Evolutionary conservation across 2,113 vertebrate genomes (phyloP), one percentile per base, ranked within the genome.

Genomic region (Tragelaphus imberbis): DNA sequence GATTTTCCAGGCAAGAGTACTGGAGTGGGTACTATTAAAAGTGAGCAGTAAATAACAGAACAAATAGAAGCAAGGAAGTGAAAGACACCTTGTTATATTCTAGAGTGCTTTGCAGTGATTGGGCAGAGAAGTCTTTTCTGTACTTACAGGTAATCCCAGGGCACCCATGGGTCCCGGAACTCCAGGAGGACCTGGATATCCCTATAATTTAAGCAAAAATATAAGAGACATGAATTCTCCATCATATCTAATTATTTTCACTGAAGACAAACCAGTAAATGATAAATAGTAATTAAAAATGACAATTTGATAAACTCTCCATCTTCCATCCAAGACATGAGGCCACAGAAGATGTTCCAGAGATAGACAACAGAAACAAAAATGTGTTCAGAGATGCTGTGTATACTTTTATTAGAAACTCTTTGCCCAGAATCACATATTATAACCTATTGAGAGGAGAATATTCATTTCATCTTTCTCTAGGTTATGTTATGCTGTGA

Each of bases 121-220:
- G 58, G n/a, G 15, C 68, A 90, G 23, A 44, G 17, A 91, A 93
- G 36, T 77, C 6, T 82, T 33, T 49, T 86, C 23, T 79, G 9
- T 96, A 99, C 99, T 99, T 99, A 99, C 99, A 95, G 99, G 98
- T 95, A 99, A 97, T 93, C 99, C 99, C 97, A 99, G 98, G 80
- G 99, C 98, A 6, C 99, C 99, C 2, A 99, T n/a, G 87, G 99
- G 98, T 55, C 99, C 99, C 90, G 99, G 98, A 98, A 98, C 51
- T 63, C 99, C 99, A 95, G 99, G 98, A 97, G 99, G 97, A 95
- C 99, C 99, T 96, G 99, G 98, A 98, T 99, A 99, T 23, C 99
- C 99, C 99, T 99, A 96, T 77, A 95, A 98, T 56, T 95, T 95
- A 98, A 98, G 97, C 17, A 98, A 65, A 98, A 92, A 95, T 0